Evolutionary conservation across 37 sponge, comb jelly and placozoan genomes (phyloP).

Genomic region (Diacarnus erythraeanus): DNA sequence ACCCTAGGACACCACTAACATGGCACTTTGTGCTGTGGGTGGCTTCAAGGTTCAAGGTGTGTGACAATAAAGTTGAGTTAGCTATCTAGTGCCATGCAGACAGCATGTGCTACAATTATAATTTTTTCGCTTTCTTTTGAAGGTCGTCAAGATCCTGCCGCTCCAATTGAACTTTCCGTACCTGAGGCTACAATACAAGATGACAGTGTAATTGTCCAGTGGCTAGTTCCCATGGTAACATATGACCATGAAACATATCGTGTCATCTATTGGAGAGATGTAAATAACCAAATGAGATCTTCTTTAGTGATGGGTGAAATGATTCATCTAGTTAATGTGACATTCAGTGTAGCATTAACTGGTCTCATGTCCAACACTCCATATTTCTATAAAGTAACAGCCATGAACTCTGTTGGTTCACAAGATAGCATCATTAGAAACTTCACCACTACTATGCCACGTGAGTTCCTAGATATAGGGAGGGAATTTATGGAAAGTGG

Average conservation of each 20-base stretch:
- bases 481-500: no score
- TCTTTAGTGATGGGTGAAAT: background rate
- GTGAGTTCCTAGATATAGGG: conserved; percentile 4
- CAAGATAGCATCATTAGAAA: background rate
- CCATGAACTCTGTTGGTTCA: conserved; percentile 31
- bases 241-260: conserved; percentile 63
- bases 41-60: no score
- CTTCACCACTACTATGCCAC: conserved; percentile 9
- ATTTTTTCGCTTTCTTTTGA: background rate
- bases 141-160: conserved; percentile 12
- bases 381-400: conserved; percentile 38
- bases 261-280: conserved; percentile 21
- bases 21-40: no score
- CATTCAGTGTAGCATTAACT: conserved; percentile 9
- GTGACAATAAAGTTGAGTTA: no score
- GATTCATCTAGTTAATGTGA: no score
- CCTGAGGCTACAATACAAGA: conserved; percentile 8
- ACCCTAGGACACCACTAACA: no score
- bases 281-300: no score
- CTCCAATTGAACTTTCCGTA: background rate
- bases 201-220: conserved; percentile 32
- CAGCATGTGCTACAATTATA: no score
- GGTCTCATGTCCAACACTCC: conserved; percentile 13
- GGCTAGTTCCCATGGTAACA: conserved; percentile 23
- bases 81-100: no score